Percentiles rank a stretch among this genome's conserved stretches.
Conservation (phyloP, 2,113 vertebrate genomes). For the Sinocyclocheilus anshuiensis region DNA sequence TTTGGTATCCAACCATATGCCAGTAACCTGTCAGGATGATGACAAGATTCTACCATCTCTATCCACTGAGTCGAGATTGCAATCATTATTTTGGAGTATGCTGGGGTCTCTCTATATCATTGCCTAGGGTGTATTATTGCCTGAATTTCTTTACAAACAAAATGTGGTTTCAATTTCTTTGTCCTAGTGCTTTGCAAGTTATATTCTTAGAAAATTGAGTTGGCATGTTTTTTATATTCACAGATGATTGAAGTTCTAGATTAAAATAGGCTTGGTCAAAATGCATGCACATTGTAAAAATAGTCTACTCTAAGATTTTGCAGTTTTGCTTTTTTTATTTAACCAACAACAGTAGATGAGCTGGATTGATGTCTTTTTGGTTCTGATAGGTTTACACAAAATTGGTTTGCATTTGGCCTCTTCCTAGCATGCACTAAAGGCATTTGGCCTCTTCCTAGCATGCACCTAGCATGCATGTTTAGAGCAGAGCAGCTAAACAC, state of each 20-base stretch:
- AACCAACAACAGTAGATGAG: neutral
- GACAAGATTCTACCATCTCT: neutral
- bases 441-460: too few relatives aligned
- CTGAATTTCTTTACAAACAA: slow-evolving; percentile 6
- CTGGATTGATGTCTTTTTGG: neutral
- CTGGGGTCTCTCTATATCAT: neutral
- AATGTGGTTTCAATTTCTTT: slow-evolving; percentile 1
- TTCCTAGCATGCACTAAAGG: neutral
- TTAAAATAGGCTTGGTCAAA: neutral
- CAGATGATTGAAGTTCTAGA: neutral
- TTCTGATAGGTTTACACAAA: neutral
- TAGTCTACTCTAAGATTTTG: neutral
- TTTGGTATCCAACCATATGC: slow-evolving; percentile 32
- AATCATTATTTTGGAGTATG: slow-evolving; percentile 1
- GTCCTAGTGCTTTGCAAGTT: neutral
- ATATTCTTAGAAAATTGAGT: neutral
- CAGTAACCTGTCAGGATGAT: slow-evolving; percentile 51
- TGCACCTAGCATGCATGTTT: too few relatives aligned
- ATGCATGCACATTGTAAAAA: neutral
- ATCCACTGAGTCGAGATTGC: neutral
- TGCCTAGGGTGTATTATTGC: neutral
- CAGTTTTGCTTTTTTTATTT: neutral
- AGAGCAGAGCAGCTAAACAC: too few relatives aligned
- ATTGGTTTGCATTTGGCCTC: neutral
- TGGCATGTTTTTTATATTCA: neutral